These are phyloP conservation scores for human DNA, from an alignment of 2,113 vertebrate genomes.

Conservation along the genomic window DNA sequence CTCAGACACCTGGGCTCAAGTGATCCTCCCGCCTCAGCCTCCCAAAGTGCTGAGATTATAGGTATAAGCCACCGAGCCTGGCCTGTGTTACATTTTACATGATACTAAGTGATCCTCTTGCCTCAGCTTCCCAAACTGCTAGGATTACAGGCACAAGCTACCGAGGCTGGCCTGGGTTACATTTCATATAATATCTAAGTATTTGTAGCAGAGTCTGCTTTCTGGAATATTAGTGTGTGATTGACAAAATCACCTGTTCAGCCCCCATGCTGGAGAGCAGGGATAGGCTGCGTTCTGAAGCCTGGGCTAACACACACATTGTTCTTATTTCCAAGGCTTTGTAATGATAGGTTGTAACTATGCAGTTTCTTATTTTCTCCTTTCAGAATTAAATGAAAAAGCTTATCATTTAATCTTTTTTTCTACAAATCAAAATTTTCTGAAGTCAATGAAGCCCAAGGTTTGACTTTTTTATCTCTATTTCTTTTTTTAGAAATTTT, in stretches of 20 bases:
- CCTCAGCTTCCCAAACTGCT: too few relatives aligned
- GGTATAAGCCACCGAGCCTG: too few relatives aligned
- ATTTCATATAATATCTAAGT: background rate
- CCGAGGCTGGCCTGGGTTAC: background rate
- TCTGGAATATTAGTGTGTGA: background rate
- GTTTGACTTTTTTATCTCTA: conserved; percentile 12
- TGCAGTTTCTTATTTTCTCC: background rate
- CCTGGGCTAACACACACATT: background rate
- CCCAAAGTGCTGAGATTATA: too few relatives aligned
- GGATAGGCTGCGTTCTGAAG: background rate
- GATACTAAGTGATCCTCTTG: too few relatives aligned
- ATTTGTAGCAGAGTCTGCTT: background rate
- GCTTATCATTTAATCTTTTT: background rate
- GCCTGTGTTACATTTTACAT: too few relatives aligned
- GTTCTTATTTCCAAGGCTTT: background rate
- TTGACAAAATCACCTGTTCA: background rate
- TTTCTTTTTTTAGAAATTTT: conserved; percentile 35
- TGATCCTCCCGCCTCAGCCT: too few relatives aligned
- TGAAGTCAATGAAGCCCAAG: background rate
- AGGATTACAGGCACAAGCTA: too few relatives aligned
- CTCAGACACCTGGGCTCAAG: too few relatives aligned
- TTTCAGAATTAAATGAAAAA: conserved; percentile 39
- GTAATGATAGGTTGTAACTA: background rate
- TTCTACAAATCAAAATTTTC: conserved; percentile 7
- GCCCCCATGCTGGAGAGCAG: background rate